Evolutionary conservation across 92 coral and sea anemone genomes (phyloP).

Genomic region (Scolanthus callimorphus): DNA sequence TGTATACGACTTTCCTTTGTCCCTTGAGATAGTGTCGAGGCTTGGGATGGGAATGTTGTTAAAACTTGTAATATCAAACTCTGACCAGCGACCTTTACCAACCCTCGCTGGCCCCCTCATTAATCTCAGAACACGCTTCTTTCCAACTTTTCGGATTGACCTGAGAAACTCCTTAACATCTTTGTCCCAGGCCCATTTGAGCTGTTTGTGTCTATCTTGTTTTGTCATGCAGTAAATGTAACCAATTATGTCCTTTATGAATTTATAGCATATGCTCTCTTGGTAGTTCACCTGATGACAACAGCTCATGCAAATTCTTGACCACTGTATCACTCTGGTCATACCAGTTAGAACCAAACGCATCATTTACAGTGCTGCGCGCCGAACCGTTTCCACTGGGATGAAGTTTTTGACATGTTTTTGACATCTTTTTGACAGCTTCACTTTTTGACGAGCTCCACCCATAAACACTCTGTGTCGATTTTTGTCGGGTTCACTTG

Average conservation of each 20-base stretch:
- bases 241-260: constrained; percentile 14
- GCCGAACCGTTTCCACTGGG: no score
- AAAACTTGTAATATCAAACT: constrained; percentile 13
- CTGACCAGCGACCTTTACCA: constrained; percentile 19
- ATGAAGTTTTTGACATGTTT: no score
- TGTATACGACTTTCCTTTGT: constrained; percentile 30
- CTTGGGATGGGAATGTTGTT: constrained; percentile 23
- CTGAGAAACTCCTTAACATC: constrained; percentile 20
- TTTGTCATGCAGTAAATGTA: constrained; percentile 26
- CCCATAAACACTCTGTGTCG: no score
- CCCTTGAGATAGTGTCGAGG: constrained; percentile 19
- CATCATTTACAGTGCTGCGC: no score
- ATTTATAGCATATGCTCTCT: constrained; percentile 20
- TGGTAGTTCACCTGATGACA: constrained; percentile 24
- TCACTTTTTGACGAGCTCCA: no score
- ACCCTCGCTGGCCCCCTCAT: constrained; percentile 18
- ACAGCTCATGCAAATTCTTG: constrained; percentile 21
- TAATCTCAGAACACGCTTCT: constrained; percentile 25
- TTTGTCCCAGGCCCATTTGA: constrained; percentile 17
- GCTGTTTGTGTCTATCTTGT: constrained; percentile 19
- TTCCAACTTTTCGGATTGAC: constrained; percentile 21
- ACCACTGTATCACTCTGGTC: constrained; percentile 17
- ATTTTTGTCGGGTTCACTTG: no score
- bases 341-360: constrained; percentile 26
- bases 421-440: no score